Evolutionary conservation across 2,888 invertebrate species (phyloP).

Genomic region (Drosophila crucigera): DNA sequence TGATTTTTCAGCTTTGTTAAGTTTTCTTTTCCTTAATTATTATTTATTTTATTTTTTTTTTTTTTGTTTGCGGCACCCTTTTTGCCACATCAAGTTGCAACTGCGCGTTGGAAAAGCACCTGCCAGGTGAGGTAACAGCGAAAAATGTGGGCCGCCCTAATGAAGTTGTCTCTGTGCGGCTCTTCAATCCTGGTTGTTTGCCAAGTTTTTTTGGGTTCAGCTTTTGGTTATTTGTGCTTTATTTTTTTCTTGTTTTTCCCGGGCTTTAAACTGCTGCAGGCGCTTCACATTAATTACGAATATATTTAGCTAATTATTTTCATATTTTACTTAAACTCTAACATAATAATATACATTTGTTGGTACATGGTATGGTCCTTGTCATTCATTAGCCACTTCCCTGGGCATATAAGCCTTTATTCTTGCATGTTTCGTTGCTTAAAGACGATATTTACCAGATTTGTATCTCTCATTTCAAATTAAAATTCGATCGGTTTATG

Average conservation of each 20-base stretch:
- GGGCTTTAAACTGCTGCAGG: constrained; percentile 35
- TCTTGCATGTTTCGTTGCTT: background rate
- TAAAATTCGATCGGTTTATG: background rate
- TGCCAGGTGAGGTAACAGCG: constrained; percentile 46
- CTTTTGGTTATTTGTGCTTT: constrained; percentile 23
- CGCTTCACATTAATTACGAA: constrained; percentile 45
- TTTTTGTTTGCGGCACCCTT: constrained; percentile 27
- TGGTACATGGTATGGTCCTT: constrained; percentile 19
- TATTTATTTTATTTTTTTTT: constrained; percentile 14
- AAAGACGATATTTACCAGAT: background rate
- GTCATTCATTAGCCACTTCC: constrained; percentile 37
- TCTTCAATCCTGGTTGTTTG: constrained; percentile 33
- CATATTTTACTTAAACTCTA: constrained; percentile 58
- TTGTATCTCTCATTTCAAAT: background rate
- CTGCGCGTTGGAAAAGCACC: constrained; percentile 61
- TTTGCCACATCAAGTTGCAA: constrained; percentile 33
- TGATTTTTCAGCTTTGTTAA: constrained; percentile 56
- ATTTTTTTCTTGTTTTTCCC: background rate
- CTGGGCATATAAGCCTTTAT: constrained; percentile 12
- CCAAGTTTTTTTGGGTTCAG: constrained; percentile 4
- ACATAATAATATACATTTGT: constrained; percentile 35
- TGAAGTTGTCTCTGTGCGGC: constrained; percentile 67
- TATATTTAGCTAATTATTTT: constrained; percentile 62
- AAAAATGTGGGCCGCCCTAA: constrained; percentile 75
- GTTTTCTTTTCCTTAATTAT: background rate